Evolutionary conservation across 2,113 vertebrate genomes (phyloP), one percentile per base, ranked within the genome.

Genomic region (Sciurus niger): DNA sequence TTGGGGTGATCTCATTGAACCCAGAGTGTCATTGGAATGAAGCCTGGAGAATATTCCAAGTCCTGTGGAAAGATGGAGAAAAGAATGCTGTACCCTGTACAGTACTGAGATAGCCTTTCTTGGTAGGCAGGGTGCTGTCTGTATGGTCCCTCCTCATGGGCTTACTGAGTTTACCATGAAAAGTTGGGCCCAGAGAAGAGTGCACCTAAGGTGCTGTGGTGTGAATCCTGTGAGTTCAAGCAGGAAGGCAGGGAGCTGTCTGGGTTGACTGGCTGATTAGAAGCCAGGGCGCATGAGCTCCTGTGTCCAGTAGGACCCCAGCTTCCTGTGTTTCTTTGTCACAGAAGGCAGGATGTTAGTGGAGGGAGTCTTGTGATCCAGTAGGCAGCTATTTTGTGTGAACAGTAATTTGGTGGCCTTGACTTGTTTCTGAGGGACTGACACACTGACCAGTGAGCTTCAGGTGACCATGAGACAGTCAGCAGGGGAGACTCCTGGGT

Each of bases 1-100:
- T 51, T 90, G 28, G 84, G 89, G 88, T 84, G 96, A 85, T 95
- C 79, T 90, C 82, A 17, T 84, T 77, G 89, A 89, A 94, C 91
- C 92, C 70, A 46, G 48, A 37, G 87, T 68, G 28, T 87, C 80
- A 40, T 84, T 9, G 0, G 43, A 74, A 67, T 1, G 46, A 74
- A n/a, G 63, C 34, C 48, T 40, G 51, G 86, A 68, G 83, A 70
- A 43, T 80, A 76, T 90, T 89, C 83, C 60, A 55, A 84, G 43
- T 76, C 37, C 58, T n/a, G 24, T 2, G 11, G 72, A 76, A 28
- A 76, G 34, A 20, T 68, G n/a, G 48, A 68, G 88, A 67, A 83
- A 79, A 65, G 72, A 65, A 22, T 30, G 4, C 6, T 68, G 11
- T 68, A n/a, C 43, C 60, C 22, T 48, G 8, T 2, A 16, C 34